Evolutionary conservation across 2,797 vertebrate genomes (phyloP), one percentile per base, ranked within the genome.

Genomic region (Danio kyathit): DNA sequence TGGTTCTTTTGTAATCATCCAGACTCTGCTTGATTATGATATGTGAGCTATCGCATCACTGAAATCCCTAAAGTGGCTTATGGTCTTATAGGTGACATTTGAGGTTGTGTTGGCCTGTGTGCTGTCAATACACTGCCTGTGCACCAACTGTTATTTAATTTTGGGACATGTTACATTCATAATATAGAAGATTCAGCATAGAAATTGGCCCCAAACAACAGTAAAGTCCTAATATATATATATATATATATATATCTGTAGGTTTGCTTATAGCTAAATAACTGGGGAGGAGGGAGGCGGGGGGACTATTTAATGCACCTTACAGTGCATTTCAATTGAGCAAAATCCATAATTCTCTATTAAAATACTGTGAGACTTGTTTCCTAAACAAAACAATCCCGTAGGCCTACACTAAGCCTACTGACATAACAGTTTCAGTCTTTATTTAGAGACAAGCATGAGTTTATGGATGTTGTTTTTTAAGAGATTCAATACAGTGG

Each of bases 11-110:
- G 64, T 84, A 83, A 82, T 87, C 80, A 82, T 81, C 82, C 88
- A 88, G 80, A 83, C 84, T 80, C 83, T 49, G 80, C 82, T 74
- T 84, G 83, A 89, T 85, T 84, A 85, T 87, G 54, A 78, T 79
- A 78, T 54, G 59, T 64, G 69, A 83, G 69, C 21, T 59, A 56
- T 82, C 69, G 51, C 67, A 76, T 61, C 80, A 67, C 51, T 54
- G 16, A 52, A 78, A 38, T 38, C 82, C 76, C 74, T 41, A 73
- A 82, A 80, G 48, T 63, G 80, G 79, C 66, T 83, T 85, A 67
- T 48, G 70, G 77, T 76, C 65, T 66, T 57, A 73, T 64, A 78
- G 79, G 79, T 84, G 79, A 81, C 74, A 77, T 84, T 81, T 77
- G 38, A 79, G 43, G 66, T 56, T 70, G 51, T 60, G 67, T 40